phyloP scores from a whole-genome alignment of 2,797 vertebrate species.

The Poeciliopsis presidionis region DNA sequence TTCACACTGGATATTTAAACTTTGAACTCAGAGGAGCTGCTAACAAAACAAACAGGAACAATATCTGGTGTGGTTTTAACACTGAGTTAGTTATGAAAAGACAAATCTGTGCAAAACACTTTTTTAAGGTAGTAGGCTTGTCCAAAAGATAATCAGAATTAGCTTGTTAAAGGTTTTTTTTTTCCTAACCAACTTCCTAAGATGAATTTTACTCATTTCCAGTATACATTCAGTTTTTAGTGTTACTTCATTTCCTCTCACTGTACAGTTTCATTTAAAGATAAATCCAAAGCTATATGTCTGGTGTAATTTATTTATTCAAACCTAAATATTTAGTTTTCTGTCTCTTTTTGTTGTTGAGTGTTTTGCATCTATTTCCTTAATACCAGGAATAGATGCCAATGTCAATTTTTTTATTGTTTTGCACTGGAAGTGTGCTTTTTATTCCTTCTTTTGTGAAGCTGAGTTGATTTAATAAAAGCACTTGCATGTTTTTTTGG shows the following conservation, averaged over 20 bases:
- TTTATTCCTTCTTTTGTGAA: slow-evolving; percentile 46
- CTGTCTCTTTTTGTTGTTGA: slow-evolving; percentile 25
- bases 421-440: slow-evolving; percentile 70
- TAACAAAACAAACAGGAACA: slow-evolving; percentile 9
- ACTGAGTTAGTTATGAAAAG: slow-evolving; percentile 6
- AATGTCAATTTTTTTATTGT: slow-evolving; percentile 64
- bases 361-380: slow-evolving; percentile 69
- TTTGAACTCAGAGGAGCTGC: slow-evolving; percentile 24
- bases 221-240: not conserved
- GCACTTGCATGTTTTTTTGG: slow-evolving; percentile 35
- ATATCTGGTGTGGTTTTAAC: slow-evolving; percentile 4
- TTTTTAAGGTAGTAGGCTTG: not conserved
- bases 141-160: not conserved
- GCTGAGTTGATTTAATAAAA: slow-evolving; percentile 39
- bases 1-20: slow-evolving; percentile 36
- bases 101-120: not conserved
- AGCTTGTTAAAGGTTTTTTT: not conserved
- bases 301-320: slow-evolving; percentile 32
- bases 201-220: slow-evolving; percentile 27
- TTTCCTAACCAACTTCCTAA: not conserved
- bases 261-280: slow-evolving; percentile 20
- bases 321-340: slow-evolving; percentile 45
- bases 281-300: slow-evolving; percentile 28
- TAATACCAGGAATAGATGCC: slow-evolving; percentile 65
- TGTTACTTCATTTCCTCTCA: not conserved